Conservation (phyloP, 2,888 invertebrate species). For the Drosophila robusta region DNA sequence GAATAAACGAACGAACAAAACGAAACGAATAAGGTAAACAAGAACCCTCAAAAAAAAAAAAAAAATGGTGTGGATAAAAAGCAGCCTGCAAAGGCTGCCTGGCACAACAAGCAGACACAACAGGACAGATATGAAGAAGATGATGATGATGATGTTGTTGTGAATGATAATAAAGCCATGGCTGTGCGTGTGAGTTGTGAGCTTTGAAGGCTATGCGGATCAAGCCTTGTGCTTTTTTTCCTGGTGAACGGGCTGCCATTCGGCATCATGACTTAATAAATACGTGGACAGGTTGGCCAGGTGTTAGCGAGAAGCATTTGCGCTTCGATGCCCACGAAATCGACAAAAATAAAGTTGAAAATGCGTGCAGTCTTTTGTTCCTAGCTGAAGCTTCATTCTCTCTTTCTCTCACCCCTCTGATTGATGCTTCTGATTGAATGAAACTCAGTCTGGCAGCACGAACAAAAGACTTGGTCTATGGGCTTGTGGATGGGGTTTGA, state of each 20-base stretch:
- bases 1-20: conserved; percentile 9
- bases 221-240: conserved; percentile 21
- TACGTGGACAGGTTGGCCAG: conserved; percentile 48
- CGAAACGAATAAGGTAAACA: conserved; percentile 35
- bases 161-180: conserved; percentile 30
- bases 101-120: conserved; percentile 10
- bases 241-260: conserved; percentile 42
- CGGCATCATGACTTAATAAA: conserved; percentile 76
- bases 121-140: conserved; percentile 12
- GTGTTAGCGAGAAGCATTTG: conserved; percentile 54
- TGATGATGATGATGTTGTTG: conserved; percentile 18
- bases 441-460: conserved; percentile 18
- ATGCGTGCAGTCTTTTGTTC: conserved; percentile 51
- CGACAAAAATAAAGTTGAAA: conserved; percentile 75
- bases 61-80: conserved; percentile 12
- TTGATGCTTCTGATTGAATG: conserved; percentile 62
- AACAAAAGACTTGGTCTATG: conserved; percentile 35
- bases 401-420: conserved; percentile 22
- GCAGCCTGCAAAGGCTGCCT: conserved; percentile 1
- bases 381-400: background rate
- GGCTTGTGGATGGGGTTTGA: background rate
- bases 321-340: conserved; percentile 74
- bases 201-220: conserved; percentile 5
- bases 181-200: background rate
- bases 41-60: conserved; percentile 7